Conservation (phyloP, 2,888 invertebrate genomes). For the Biston betularia region DNA sequence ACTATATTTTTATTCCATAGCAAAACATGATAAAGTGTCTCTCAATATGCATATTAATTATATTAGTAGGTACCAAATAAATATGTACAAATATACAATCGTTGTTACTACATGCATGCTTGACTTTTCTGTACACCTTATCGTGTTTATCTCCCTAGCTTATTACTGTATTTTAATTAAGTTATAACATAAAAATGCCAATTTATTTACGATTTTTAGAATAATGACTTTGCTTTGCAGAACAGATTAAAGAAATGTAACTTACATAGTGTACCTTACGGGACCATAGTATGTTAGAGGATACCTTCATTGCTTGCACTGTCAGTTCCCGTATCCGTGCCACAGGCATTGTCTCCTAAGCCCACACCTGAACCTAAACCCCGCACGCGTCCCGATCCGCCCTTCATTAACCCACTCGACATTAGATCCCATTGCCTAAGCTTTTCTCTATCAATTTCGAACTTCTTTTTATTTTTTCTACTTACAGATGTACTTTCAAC, state of each 20-base stretch:
- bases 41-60: constrained; percentile 54
- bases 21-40: constrained; percentile 75
- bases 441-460: constrained; percentile 93
- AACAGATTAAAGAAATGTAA: constrained; percentile 71
- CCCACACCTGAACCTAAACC: constrained; percentile 69
- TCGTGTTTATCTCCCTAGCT: constrained; percentile 61
- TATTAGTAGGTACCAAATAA: constrained; percentile 48
- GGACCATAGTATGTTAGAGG: constrained; percentile 81
- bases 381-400: constrained; percentile 73
- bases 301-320: constrained; percentile 83
- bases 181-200: constrained; percentile 57
- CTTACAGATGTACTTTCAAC: constrained; percentile 42
- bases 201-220: constrained; percentile 64
- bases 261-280: constrained; percentile 81
- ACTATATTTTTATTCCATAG: constrained; percentile 11
- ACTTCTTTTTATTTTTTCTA: constrained; percentile 71
- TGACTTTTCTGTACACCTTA: constrained; percentile 70
- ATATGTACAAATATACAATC: constrained; percentile 60
- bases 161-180: constrained; percentile 1
- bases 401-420: constrained; percentile 92
- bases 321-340: constrained; percentile 77
- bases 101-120: constrained; percentile 69
- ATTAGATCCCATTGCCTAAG: constrained; percentile 95
- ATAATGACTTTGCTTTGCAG: constrained; percentile 79
- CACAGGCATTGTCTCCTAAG: constrained; percentile 70